phyloP scores from a whole-genome alignment of 2,888 invertebrate species.

The Germaria angustata region DNA sequence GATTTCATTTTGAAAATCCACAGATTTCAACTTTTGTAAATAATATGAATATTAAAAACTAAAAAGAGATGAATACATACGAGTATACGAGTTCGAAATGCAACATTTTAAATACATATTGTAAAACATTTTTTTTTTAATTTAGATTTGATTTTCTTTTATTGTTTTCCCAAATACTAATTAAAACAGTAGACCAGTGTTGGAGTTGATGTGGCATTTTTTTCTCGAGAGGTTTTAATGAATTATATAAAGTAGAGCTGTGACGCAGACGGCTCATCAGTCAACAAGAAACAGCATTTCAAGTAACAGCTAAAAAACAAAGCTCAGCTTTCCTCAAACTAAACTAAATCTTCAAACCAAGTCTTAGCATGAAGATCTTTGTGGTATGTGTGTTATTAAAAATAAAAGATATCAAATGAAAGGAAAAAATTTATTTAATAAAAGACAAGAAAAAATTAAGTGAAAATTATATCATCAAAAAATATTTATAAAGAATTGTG shows the following conservation, averaged over 20 bases:
- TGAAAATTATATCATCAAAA: not conserved
- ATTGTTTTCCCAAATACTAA: not conserved
- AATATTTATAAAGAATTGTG: not conserved
- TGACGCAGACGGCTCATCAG: constrained; percentile 71
- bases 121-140: too few species aligned
- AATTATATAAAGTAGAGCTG: constrained; percentile 72
- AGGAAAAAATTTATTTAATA: not conserved
- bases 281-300: constrained; percentile 69
- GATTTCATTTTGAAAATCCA: not conserved
- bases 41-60: not conserved
- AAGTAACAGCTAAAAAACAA: constrained; percentile 58
- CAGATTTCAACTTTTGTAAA: not conserved
- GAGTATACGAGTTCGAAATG: not conserved
- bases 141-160: not conserved
- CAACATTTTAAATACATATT: not conserved
- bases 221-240: not conserved
- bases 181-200: not conserved
- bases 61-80: constrained; percentile 23
- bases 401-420: not conserved
- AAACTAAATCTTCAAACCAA: constrained; percentile 70
- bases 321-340: constrained; percentile 68
- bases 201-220: not conserved
- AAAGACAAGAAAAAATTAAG: not conserved
- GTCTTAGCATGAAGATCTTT: constrained; percentile 77
- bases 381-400: constrained; percentile 72